A percentile compares a stretch with the other conserved stretches of the same genome.
These are phyloP conservation scores for Pantelozetes paolii DNA, from an alignment of 2,888 invertebrate genomes.

Conservation along the genomic window DNA sequence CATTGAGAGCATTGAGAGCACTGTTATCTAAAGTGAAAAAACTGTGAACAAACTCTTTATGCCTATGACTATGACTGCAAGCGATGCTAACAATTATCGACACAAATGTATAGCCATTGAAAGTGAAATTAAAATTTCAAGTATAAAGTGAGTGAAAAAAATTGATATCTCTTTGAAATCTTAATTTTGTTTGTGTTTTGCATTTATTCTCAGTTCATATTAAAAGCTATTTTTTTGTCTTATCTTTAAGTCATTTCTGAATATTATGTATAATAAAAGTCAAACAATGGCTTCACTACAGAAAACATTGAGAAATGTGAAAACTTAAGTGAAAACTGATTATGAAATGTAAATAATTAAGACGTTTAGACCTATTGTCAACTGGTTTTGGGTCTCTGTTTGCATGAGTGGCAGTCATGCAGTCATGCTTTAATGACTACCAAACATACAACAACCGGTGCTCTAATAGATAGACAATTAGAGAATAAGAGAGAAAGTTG, in stretches of 20 bases:
- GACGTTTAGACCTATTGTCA: constrained; percentile 31
- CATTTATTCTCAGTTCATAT: not conserved
- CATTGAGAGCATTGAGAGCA: not conserved
- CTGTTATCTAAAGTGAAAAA: not conserved
- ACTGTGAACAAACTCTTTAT: no score
- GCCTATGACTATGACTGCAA: no score
- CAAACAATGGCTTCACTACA: not conserved
- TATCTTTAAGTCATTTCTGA: constrained; percentile 7
- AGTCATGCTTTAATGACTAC: constrained; percentile 31
- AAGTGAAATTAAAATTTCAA: not conserved
- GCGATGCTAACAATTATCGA: not conserved
- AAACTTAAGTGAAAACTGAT: not conserved
- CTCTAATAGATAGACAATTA: constrained; percentile 23
- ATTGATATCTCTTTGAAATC: not conserved
- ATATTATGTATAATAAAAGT: not conserved
- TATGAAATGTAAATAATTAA: constrained; percentile 20
- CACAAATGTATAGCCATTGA: not conserved
- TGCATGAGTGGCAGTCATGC: constrained; percentile 30
- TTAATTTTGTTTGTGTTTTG: not conserved
- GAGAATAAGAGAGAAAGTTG: constrained; percentile 1
- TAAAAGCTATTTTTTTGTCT: no score
- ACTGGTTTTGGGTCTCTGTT: not conserved
- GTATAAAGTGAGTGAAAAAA: not conserved
- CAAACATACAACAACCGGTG: not conserved
- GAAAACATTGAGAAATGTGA: not conserved